These are phyloP conservation scores for Ifrita kowaldi DNA, from an alignment of 2,113 vertebrate genomes.

Conservation along the genomic window DNA sequence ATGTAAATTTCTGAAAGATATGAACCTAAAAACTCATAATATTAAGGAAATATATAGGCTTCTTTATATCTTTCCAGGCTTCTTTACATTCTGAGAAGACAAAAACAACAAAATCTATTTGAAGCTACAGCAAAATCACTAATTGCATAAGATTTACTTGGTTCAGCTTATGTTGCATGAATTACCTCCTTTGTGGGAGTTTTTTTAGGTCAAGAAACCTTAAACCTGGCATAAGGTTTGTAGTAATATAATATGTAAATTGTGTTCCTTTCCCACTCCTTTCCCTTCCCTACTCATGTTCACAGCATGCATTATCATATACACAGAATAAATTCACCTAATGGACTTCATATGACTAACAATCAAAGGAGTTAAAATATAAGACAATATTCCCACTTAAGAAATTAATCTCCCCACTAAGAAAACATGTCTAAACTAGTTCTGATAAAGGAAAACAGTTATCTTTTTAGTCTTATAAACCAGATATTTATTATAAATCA, in stretches of 20 bases:
- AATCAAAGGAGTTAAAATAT: background rate
- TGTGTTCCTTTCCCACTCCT: rapidly evolving
- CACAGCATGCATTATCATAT: background rate
- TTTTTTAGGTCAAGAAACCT: background rate
- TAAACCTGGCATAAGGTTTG: background rate
- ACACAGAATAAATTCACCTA: background rate
- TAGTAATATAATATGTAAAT: background rate
- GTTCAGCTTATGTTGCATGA: background rate
- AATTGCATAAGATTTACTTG: background rate
- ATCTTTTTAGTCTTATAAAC: background rate
- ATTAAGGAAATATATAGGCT: background rate
- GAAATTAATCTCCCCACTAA: background rate
- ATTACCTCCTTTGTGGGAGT: background rate
- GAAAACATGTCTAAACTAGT: background rate
- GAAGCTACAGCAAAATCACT: background rate
- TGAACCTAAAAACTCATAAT: background rate
- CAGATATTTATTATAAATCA: background rate
- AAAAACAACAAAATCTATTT: background rate
- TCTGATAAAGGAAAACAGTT: background rate
- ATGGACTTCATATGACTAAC: background rate
- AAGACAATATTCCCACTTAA: background rate
- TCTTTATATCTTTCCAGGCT: background rate
- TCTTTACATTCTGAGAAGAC: background rate
- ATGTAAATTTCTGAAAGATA: background rate
- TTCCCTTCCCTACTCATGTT: background rate